phyloP scores from a whole-genome alignment of 2,888 invertebrate species.

The Anoncus sp. region DNA sequence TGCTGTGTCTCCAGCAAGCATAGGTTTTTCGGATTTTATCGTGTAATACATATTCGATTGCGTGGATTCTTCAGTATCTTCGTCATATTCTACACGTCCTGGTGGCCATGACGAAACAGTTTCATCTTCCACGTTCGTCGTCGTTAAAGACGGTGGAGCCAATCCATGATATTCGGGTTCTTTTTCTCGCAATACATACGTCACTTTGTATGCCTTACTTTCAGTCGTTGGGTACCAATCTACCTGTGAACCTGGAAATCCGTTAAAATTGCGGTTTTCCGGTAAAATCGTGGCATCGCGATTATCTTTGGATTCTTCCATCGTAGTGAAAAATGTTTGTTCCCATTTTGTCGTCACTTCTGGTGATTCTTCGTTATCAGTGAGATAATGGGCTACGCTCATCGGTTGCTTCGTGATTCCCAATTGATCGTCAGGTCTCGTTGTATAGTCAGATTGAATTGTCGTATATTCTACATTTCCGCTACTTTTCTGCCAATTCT shows the following conservation, averaged over 20 bases:
- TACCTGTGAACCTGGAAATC: too few species aligned
- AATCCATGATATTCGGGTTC: neutral
- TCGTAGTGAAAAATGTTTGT: neutral
- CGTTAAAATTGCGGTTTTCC: too few species aligned
- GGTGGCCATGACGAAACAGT: neutral
- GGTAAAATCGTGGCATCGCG: neutral
- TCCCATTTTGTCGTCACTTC: too few species aligned
- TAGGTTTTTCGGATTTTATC: neutral
- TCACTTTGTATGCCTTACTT: neutral
- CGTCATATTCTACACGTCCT: neutral
- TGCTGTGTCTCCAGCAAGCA: neutral
- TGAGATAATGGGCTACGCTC: too few species aligned
- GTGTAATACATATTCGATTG: neutral
- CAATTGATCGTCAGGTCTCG: too few species aligned
- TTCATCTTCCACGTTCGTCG: neutral
- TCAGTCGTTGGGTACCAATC: neutral
- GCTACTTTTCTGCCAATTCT: too few species aligned
- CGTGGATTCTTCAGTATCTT: neutral
- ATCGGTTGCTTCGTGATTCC: too few species aligned
- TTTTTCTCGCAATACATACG: neutral
- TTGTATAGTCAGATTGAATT: too few species aligned
- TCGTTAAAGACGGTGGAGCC: too few species aligned
- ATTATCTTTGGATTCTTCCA: neutral
- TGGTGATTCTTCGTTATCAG: too few species aligned
- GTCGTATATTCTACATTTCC: too few species aligned